Evolutionary conservation across 2,888 invertebrate genomes (phyloP).

Genomic region (Drosophila borealis): DNA sequence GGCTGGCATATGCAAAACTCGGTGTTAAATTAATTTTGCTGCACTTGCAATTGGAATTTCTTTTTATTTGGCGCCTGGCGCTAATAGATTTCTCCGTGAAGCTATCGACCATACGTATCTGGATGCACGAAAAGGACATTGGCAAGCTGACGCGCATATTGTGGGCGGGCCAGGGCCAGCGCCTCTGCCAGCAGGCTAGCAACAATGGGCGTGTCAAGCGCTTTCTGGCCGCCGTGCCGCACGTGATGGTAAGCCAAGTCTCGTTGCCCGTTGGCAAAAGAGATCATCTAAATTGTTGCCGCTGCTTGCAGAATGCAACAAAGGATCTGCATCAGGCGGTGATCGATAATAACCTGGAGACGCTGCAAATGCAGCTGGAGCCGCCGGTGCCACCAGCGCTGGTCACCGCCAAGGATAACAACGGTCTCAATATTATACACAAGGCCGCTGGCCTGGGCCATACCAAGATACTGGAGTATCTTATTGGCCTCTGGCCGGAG

Average conservation of each 20-base stretch:
- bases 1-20: constrained; percentile 7
- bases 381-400: constrained; percentile 90
- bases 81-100: constrained; percentile 90
- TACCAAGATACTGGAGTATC: constrained; percentile 90
- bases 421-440: constrained; percentile 94
- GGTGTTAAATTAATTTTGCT: constrained; percentile 42
- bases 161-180: constrained; percentile 95
- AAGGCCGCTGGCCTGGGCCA: constrained; percentile 95
- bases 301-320: constrained; percentile 89
- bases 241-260: constrained; percentile 91
- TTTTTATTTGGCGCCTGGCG: constrained; percentile 16
- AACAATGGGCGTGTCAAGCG: constrained; percentile 92
- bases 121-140: constrained; percentile 97
- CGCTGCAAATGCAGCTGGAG: constrained; percentile 88
- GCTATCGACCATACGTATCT: constrained; percentile 95
- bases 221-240: constrained; percentile 97
- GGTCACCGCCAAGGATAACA: constrained; percentile 90
- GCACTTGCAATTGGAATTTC: constrained; percentile 39
- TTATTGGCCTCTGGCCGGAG: constrained; percentile 89
- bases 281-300: no score
- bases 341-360: constrained; percentile 91
- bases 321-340: constrained; percentile 92
- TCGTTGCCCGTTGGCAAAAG: no score
- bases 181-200: constrained; percentile 93
- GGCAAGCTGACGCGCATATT: constrained; percentile 93